Percentiles rank a stretch among this genome's conserved stretches.
These are phyloP conservation scores for Lapara coniferarum DNA, from an alignment of 2,888 invertebrate species.

Conservation along the genomic window DNA sequence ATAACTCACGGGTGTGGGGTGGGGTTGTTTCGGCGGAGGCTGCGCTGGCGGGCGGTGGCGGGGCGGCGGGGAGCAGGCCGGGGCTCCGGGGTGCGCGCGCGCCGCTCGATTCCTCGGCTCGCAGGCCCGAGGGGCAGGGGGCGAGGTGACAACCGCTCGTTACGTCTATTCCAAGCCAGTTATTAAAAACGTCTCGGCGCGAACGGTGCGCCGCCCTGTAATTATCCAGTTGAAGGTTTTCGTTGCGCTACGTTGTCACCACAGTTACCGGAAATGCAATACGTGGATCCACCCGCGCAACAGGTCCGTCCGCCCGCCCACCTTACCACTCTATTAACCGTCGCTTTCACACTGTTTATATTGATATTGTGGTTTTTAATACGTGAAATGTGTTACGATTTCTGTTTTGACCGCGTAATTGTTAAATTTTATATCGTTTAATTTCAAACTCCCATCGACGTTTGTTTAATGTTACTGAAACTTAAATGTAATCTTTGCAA, in stretches of 20 bases:
- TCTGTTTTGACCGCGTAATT: not conserved
- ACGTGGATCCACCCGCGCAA: slow-evolving; percentile 81
- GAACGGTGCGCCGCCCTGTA: slow-evolving; percentile 83
- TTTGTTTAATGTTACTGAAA: not conserved
- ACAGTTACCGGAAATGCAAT: slow-evolving; percentile 78
- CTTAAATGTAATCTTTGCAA: slow-evolving; percentile 24
- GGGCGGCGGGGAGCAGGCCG: slow-evolving; percentile 65
- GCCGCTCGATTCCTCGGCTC: slow-evolving; percentile 48
- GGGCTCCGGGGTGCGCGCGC: slow-evolving; percentile 63
- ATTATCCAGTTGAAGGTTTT: slow-evolving; percentile 79
- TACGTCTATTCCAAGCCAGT: slow-evolving; percentile 83
- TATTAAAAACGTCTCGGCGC: slow-evolving; percentile 85
- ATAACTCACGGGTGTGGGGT: slow-evolving; percentile 71
- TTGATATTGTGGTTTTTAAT: slow-evolving; percentile 36
- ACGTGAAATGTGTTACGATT: slow-evolving; percentile 22
- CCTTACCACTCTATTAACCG: slow-evolving; percentile 48
- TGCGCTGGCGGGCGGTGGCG: slow-evolving; percentile 60
- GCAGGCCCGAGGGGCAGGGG: slow-evolving; percentile 63
- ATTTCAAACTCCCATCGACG: slow-evolving; percentile 12
- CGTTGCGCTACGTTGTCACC: slow-evolving; percentile 76
- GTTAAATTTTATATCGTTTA: not conserved
- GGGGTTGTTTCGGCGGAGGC: slow-evolving; percentile 69
- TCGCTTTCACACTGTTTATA: slow-evolving; percentile 44
- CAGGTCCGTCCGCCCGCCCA: slow-evolving; percentile 79
- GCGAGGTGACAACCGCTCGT: slow-evolving; percentile 83